A percentile compares a stretch with the other conserved stretches of the same genome.
Conservation (phyloP, 2,888 invertebrate genomes). For the Drosophila falleni region DNA sequence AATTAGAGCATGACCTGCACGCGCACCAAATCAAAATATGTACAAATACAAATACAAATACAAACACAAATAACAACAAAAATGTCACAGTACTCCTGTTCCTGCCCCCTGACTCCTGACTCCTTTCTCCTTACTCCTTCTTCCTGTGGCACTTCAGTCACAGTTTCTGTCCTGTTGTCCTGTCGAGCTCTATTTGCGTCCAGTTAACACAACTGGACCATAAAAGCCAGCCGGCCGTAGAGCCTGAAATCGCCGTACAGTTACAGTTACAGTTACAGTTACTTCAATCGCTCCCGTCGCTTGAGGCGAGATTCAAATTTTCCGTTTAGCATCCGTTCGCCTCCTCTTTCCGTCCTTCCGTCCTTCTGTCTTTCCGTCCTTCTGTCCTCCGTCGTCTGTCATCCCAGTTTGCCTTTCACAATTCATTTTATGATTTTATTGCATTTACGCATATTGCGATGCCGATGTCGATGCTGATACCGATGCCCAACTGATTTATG, state of each 20-base stretch:
- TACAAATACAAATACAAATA: constrained; percentile 51
- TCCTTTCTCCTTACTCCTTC: neutral
- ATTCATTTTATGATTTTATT: constrained; percentile 82
- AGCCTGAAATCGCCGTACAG: constrained; percentile 43
- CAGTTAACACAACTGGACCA: constrained; percentile 74
- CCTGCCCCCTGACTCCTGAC: constrained; percentile 2
- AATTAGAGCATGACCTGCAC: constrained; percentile 72
- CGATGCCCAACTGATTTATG: constrained; percentile 81
- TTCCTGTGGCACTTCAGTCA: constrained; percentile 14
- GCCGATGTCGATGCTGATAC: constrained; percentile 34
- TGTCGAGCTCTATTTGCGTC: constrained; percentile 75
- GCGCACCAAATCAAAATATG: constrained; percentile 75
- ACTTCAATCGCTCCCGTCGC: constrained; percentile 27
- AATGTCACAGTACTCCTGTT: constrained; percentile 54
- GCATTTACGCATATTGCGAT: constrained; percentile 77
- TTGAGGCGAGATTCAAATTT: constrained; percentile 68
- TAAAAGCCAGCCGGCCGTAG: constrained; percentile 69
- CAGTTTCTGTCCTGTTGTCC: constrained; percentile 61
- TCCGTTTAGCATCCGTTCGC: constrained; percentile 57
- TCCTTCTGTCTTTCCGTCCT: neutral
- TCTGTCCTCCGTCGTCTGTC: constrained; percentile 13
- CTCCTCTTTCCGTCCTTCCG: constrained; percentile 3
- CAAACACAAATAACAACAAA: constrained; percentile 40
- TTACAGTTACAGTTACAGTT: constrained; percentile 36
- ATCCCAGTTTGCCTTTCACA: constrained; percentile 53